Evolutionary conservation across 2,113 vertebrate species (phyloP), one percentile per base, ranked within the genome.

Genomic region (Halichoeres trimaculatus): DNA sequence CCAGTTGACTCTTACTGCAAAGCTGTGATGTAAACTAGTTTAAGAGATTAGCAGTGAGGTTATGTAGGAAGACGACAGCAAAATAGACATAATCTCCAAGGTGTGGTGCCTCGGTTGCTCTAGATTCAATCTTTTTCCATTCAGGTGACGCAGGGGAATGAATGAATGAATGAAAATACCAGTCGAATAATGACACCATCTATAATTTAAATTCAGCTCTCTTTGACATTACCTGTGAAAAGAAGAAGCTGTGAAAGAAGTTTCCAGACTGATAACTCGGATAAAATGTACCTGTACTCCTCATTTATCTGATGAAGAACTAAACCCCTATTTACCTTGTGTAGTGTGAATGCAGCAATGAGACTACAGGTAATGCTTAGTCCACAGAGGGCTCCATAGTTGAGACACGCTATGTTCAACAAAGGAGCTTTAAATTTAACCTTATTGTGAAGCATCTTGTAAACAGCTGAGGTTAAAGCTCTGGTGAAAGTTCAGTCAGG

Each of bases 41-140:
- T 70, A 83, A 61, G 61, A 55, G 86, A 90, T 89, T 90, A 89
- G 70, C 55, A 10, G 48, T 24, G 54, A 9, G 48, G 78, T 83
- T 88, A 85, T 86, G 58, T 35, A 77, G 74, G 34, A 54, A 61
- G 72, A 74, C 10, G 41, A 66, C 65, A 50, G 83, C 73, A 81
- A 74, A 87, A 88, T 80, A 89, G 84, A 82, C 53, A 40, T 91
- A 88, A 92, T 89, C 85, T 80, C 66, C 19, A 1, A 1, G 14
- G 48, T 40, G 68, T 63, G 66, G 77, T 65, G 38, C 26, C 47
- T 64, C 24, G 19, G 10, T 61, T 57, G 19, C 10, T 78, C 56
- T 76, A 34, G 13, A 62, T 78, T 74, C 69, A 56, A 5, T 40
- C 40, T 30, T 45, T 7, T 64, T 66, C 59, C 55, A 55, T 43